Base-by-base conservation (phyloP, 1,140 invertebrate species). In the Drosophila neocordata region DNA sequence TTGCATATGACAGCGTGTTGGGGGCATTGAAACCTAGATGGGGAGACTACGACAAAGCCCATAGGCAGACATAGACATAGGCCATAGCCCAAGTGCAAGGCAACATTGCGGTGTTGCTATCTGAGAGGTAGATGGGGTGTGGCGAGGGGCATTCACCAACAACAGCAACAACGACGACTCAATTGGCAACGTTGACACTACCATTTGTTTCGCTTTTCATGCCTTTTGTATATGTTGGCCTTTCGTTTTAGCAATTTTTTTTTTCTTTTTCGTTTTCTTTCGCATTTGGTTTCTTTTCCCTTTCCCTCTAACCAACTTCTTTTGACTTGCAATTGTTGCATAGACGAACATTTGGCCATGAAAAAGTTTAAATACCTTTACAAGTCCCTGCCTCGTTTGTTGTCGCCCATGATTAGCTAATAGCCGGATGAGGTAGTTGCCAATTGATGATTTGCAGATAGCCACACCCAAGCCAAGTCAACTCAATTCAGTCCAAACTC, bases 291-390 rank as follows among this genome's bases (percentile, higher is more conserved):
- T 72, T 67, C 52, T 57, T 75, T 52, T 57, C 55, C 70, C 75
- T 75, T 57, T 76, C 56, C 65, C 48, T 62, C 58, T 74, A 68
- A 38, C 69, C 75, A 67, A 64, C 56, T 27, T 41, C 6, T 41
- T 11, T 18, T 27, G 24, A 41, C 24, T 53, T 65, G 48, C 75
- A 79, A 79, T 79, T 70, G 77, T 69, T 67, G 61, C 70, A 78
- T 77, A 41, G 70, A 68, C 58, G 66, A 60, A 65, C 69, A 51
- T 76, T 80, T 90, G 87, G 79, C 87, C 87, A 90, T 90, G 87
- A 90, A 90, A 87, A 90, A 78, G 87, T 85, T 90, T 79, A 90
- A 80, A 66, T 73, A 90, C 87, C 79, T 81, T 64, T 9, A 13
- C 41, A 15, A 38, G 37, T 38, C 53, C 66, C 35, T 27, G 7